Evolutionary conservation across 2,113 vertebrate genomes (phyloP), one percentile per base, ranked within the genome.

Genomic region (Ophthalmolycus amberensis): DNA sequence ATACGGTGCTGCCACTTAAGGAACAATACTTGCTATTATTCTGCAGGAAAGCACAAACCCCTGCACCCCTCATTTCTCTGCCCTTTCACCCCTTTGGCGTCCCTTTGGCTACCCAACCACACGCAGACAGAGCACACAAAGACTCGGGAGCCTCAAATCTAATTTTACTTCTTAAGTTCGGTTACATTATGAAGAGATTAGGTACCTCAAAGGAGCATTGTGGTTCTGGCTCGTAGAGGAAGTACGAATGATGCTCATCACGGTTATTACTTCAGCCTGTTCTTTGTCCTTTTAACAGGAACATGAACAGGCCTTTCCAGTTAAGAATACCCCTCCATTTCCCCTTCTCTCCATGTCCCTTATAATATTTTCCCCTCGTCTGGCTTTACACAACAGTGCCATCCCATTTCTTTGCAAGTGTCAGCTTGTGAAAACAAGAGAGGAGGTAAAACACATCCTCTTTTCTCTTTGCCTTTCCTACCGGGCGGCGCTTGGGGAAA

Each of bases 1-100:
- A 82, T 77, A 81, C 65, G 74, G 69, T 27, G 60, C 84, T 76
- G 71, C 72, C 81, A 71, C 64, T 85, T 86, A 38, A 71, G 54
- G 78, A 88, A 91, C 83, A 92, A 90, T 90, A 75, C 65, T 54
- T 72, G 66, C 68, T 73, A 90, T 92, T 90, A 75, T 91, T 85
- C 85, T 66, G 65, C 64, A 50, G 22, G 6, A 89, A 83, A 79
- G 79, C 68, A 62, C 71, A 87, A 86, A 88, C 84, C 71, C 68
- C 62, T 77, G 86, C 64, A 80, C 62, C 78, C 84, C 75, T 84
- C 50, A 75, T 86, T 85, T 68, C 77, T 69, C 64, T 82, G 77
- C 74, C 81, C 86, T 86, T 79, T 91, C 60, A 52, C 84, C 88
- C 70, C n/a, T 56, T 65, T 81, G 80, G 84, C 84, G 63, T 88